A percentile compares a stretch with the other conserved stretches of the same genome.
Evolutionary conservation across 2,113 vertebrate genomes (phyloP).

Genomic region (Colaptes auratus): DNA sequence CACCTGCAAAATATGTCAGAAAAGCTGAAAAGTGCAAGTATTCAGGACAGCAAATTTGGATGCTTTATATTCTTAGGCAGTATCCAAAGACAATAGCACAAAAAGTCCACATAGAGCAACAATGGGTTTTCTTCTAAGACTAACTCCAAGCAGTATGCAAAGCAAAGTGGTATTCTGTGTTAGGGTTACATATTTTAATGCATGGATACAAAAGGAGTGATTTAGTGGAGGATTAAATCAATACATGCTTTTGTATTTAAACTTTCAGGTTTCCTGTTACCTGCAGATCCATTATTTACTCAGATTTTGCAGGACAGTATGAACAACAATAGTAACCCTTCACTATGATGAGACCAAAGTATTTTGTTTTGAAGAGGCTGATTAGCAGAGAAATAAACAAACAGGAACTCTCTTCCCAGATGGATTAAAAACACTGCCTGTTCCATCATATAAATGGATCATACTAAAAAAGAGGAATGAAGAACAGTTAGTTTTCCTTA

Average conservation of each 20-base stretch:
- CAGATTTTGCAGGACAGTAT: neutral
- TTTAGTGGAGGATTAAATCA: slow-evolving; percentile 26
- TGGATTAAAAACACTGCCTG: neutral
- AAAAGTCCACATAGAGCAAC: neutral
- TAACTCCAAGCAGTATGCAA: neutral
- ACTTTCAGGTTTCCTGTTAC: neutral
- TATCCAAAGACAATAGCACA: neutral
- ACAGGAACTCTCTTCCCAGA: neutral
- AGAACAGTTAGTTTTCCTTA: neutral
- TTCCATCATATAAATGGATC: neutral
- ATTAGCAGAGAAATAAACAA: neutral
- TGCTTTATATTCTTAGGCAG: neutral
- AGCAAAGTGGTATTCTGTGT: neutral
- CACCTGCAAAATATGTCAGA: neutral
- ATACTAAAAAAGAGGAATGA: neutral
- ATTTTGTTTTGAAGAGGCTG: neutral
- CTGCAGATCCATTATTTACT: neutral
- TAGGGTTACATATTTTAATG: neutral
- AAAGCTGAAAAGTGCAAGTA: neutral
- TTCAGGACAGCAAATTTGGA: neutral
- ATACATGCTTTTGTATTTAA: slow-evolving; percentile 38
- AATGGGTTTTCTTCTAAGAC: neutral
- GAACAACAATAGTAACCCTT: neutral
- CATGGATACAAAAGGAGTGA: neutral
- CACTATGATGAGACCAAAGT: neutral